Conservation (phyloP, 2,797 vertebrate genomes). For the Otolemur crassicaudatus region DNA sequence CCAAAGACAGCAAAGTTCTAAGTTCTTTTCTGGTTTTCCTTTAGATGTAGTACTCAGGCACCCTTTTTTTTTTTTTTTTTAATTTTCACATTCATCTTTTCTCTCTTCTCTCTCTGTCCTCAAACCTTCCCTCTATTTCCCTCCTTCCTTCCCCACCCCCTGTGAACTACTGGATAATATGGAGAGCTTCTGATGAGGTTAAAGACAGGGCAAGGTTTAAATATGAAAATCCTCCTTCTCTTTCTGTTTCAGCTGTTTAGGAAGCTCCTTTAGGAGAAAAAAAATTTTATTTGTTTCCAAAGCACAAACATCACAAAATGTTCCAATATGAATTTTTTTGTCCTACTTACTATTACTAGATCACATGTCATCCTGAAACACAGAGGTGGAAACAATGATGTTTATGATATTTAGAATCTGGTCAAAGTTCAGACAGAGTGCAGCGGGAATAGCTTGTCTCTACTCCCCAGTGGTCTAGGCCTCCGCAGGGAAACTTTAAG, state of each 20-base stretch:
- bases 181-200: background rate
- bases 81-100: background rate
- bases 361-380: background rate
- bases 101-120: background rate
- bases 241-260: background rate
- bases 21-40: background rate
- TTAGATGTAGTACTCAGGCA: background rate
- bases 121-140: background rate
- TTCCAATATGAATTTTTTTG: slow-evolving; percentile 43
- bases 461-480: background rate
- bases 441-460: background rate
- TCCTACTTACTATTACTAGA: background rate
- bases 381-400: background rate
- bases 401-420: background rate
- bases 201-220: background rate
- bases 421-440: background rate
- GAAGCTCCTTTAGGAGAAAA: background rate
- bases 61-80: background rate
- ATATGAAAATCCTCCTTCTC: background rate
- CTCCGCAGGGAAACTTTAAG: background rate
- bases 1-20: background rate
- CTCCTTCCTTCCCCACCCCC: background rate
- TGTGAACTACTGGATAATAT: background rate
- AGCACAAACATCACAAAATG: background rate
- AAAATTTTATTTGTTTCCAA: background rate